Evolutionary conservation across 2,888 invertebrate genomes (phyloP), one percentile per base, ranked within the genome.

Genomic region (Coecobrya sp.): DNA sequence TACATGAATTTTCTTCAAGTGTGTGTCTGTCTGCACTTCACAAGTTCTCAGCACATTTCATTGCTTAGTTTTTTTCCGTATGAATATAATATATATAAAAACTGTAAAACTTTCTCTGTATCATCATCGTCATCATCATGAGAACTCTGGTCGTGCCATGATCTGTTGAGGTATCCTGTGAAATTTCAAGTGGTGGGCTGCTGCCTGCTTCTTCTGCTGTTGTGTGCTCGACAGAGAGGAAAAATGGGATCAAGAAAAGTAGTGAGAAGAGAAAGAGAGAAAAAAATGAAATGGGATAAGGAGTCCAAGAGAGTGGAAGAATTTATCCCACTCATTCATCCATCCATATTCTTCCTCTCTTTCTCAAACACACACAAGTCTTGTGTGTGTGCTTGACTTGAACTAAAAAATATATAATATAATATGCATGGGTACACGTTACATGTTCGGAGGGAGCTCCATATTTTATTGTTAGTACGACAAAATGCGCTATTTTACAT

Each of bases 281-380:
- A 70, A 86, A 70, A 86, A 86, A 86, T 86, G 86, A 52, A 70
- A 86, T 86, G 86, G 68, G 86, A 86, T 68, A 45, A 70, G 86
- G 49, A 55, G 22, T 36, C 42, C 49, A 70, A 49, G 68, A 86
- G 55, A 86, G 55, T 36, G 86, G 42, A 52, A 55, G 30, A 86
- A 86, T 70, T 86, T 86, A 86, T 86, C 86, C 86, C 86, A 25
- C 27, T 59, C 82, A 62, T 62, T 82, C 82, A 82, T 82, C 62
- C 82, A 62, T 82, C 42, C 22, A 45, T 86, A 49, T 70, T 49
- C 36, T 36, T 22, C 42, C 42, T 85, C 49, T 85, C 68, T 62
- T 13, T 19, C 36, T 2, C 10, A 13, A 16, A 76, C 13, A 45
- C 30, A 73, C n/a, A 73, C 8, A n/a, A 11, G 76, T 25, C 13